phyloP scores from a whole-genome alignment of 2,797 vertebrate species.

The Manis pentadactyla region DNA sequence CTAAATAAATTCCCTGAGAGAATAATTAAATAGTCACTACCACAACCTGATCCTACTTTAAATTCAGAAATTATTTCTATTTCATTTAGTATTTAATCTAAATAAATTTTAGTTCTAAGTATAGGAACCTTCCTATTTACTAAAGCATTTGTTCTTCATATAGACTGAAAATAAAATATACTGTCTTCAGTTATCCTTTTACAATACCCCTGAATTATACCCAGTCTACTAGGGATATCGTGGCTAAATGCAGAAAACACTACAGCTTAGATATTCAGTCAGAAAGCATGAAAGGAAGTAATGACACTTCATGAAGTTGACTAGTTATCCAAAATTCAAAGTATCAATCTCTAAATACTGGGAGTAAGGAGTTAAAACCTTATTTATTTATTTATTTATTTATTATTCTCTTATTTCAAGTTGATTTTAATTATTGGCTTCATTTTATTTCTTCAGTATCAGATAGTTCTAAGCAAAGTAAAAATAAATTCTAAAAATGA shows the following conservation, averaged over 20 bases:
- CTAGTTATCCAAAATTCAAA: constrained; percentile 59
- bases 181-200: constrained; percentile 43
- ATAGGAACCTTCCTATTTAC: not conserved
- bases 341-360: constrained; percentile 25
- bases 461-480: not conserved
- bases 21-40: not conserved
- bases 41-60: not conserved
- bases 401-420: not conserved
- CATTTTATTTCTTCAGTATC: not conserved
- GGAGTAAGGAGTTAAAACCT: not conserved
- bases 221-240: not conserved
- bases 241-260: not conserved
- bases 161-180: constrained; percentile 12
- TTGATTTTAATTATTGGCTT: not conserved
- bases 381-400: not conserved
- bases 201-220: constrained; percentile 17
- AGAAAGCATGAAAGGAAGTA: constrained; percentile 64
- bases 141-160: not conserved
- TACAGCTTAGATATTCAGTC: not conserved
- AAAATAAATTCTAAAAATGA: not conserved
- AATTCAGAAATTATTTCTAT: not conserved
- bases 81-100: not conserved
- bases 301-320: constrained; percentile 57
- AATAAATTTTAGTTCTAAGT: not conserved
- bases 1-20: not conserved